A percentile compares a stretch with the other conserved stretches of the same genome.
Evolutionary conservation across 2,797 vertebrate species (phyloP).

Genomic region (Pseudocheirus occidentalis): DNA sequence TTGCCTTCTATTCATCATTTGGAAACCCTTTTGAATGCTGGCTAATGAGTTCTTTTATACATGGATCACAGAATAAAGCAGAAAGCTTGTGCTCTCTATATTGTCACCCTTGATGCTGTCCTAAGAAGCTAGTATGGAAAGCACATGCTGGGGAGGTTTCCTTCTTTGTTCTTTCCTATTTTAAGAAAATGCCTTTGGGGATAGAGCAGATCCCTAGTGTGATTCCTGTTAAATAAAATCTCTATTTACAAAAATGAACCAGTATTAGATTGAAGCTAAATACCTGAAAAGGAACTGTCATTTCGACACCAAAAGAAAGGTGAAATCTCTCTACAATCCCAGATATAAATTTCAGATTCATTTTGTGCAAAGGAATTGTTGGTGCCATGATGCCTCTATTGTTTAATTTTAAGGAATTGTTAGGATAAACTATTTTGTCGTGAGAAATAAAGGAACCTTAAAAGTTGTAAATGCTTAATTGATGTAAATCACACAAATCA

Average conservation of each 20-base stretch:
- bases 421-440: constrained; percentile 51
- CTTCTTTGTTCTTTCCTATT: constrained; percentile 85
- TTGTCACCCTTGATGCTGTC: constrained; percentile 84
- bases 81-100: constrained; percentile 79
- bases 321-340: constrained; percentile 13
- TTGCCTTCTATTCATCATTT: constrained; percentile 71
- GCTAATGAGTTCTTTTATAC: constrained; percentile 81
- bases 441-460: constrained; percentile 54
- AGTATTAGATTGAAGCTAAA: constrained; percentile 75
- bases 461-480: constrained; percentile 61
- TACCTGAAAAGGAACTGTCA: constrained; percentile 60
- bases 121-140: constrained; percentile 83
- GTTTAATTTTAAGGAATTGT: constrained; percentile 47
- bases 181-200: constrained; percentile 85
- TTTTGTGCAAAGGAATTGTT: constrained; percentile 58
- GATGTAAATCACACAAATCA: constrained; percentile 42
- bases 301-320: constrained; percentile 76
- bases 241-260: constrained; percentile 78
- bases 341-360: constrained; percentile 41
- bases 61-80: constrained; percentile 74
- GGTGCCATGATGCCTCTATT: constrained; percentile 49
- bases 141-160: constrained; percentile 84
- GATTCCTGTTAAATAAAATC: constrained; percentile 84
- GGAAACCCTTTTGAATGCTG: constrained; percentile 78
- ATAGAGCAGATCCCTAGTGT: constrained; percentile 83